Base-by-base conservation (phyloP, 2,797 vertebrate genomes). In the Poeciliopsis infans region DNA sequence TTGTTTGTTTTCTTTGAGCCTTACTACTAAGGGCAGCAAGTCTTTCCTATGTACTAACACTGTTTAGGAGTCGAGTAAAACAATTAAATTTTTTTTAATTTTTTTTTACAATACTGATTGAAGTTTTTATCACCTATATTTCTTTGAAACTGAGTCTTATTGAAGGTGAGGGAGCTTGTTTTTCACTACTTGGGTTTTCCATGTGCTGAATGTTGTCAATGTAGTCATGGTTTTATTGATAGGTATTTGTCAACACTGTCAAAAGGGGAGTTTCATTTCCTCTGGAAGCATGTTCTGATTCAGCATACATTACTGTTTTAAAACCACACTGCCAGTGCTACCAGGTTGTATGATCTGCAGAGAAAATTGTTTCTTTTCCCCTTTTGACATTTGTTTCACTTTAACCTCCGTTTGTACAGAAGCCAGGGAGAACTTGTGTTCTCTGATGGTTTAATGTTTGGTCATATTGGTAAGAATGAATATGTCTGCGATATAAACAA, bases 41-140 rank as follows among this genome's bases (percentile, higher is more conserved):
- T 68, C 45, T 66, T 76, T 68, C 46, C 28, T 11, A 64, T 23
- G 23, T 11, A 28, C 43, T 16, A 39, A 28, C 41, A 72, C 12
- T 12, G 23, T 49, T 76, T 71, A n/a, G 49, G n/a, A 68, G 39
- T 41, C 83, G 83, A 47, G 39, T 53, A 12, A 76, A 77, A 64
- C 68, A 45, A 66, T 41, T 39, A 18, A 72, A 10, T 49, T 0
- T 5, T 49, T 51, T 51, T 16, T 1, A 16, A 75, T 83, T 18
- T 25, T 46, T 51, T 74, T 83, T 41, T 39, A 43, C 59, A 74
- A 43, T 28, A 18, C 8, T 53, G 12, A 4, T 68, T 79, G 12
- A n/a, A 16, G 43, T 28, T 41, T 47, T 39, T 36, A 73, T 53
- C 10, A 43, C 66, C 47, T 10, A 1, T 41, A 71, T 74, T n/a